Conservation (phyloP, 2,888 invertebrate species). For the Drosophila dives region DNA sequence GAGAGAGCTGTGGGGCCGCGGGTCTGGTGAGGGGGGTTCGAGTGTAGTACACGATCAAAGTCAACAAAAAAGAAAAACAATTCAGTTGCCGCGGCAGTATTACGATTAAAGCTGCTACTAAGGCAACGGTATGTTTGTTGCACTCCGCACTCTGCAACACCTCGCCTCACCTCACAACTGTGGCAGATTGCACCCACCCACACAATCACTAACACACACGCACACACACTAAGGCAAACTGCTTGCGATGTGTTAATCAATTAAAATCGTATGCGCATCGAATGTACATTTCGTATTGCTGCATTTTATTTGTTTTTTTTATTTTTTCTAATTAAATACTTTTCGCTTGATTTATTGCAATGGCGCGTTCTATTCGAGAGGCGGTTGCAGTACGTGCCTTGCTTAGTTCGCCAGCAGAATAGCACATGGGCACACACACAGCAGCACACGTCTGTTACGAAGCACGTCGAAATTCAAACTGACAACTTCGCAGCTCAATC, state of each 20-base stretch:
- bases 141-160: constrained; percentile 25
- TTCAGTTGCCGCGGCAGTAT: constrained; percentile 59
- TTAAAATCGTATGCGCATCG: constrained; percentile 53
- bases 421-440: constrained; percentile 11
- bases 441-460: constrained; percentile 38
- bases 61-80: constrained; percentile 57
- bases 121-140: constrained; percentile 39
- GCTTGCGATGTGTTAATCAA: constrained; percentile 69
- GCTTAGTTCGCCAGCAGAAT: constrained; percentile 45
- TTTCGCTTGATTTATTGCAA: constrained; percentile 51
- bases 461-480: constrained; percentile 37
- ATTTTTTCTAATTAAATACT: constrained; percentile 44
- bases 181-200: constrained; percentile 16
- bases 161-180: not conserved
- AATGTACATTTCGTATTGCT: constrained; percentile 54
- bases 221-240: constrained; percentile 21
- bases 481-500: constrained; percentile 20
- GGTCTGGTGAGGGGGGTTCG: constrained; percentile 3
- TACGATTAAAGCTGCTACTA: constrained; percentile 29
- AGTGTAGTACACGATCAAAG: constrained; percentile 63
- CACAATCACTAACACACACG: constrained; percentile 7
- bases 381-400: constrained; percentile 53
- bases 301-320: constrained; percentile 44
- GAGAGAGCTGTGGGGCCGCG: not conserved
- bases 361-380: constrained; percentile 23